Conservation (phyloP, 1,140 invertebrate species). For the Tetraneura akinire region DNA sequence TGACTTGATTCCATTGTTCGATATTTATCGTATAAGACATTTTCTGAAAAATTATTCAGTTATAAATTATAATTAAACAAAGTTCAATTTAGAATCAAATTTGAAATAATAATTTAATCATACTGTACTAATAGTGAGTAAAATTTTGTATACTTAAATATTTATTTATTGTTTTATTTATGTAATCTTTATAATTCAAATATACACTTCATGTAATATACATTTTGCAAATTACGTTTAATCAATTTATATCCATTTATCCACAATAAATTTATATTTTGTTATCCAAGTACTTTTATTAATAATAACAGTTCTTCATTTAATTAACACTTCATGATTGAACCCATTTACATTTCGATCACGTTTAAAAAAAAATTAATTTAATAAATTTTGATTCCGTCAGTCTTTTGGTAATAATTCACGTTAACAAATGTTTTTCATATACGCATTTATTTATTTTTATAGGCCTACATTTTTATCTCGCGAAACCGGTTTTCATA, state of each 20-base stretch:
- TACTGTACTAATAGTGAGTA: slow-evolving; percentile 26
- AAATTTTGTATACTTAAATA: neutral
- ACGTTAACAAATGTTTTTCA: neutral
- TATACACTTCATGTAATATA: too few relatives aligned
- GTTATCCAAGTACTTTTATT: neutral
- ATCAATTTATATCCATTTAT: neutral
- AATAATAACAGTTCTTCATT: neutral
- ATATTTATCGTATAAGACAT: neutral
- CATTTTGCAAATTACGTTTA: neutral
- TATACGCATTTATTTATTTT: neutral
- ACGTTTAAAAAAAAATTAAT: neutral
- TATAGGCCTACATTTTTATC: slow-evolving; percentile 35
- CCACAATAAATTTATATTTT: too few relatives aligned
- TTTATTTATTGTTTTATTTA: neutral
- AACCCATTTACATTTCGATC: neutral
- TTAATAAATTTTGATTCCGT: neutral
- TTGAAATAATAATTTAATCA: neutral
- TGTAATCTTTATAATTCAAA: too few relatives aligned
- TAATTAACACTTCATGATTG: too few relatives aligned
- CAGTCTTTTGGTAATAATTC: neutral
- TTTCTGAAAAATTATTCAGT: neutral
- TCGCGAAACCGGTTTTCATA: slow-evolving; percentile 24
- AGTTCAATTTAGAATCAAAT: neutral
- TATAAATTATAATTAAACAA: neutral
- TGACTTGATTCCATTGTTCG: neutral